A percentile compares a stretch with the other conserved stretches of the same genome.
These are phyloP conservation scores for Eretmocerus hayati DNA, from an alignment of 2,888 invertebrate genomes.

Conservation along the genomic window DNA sequence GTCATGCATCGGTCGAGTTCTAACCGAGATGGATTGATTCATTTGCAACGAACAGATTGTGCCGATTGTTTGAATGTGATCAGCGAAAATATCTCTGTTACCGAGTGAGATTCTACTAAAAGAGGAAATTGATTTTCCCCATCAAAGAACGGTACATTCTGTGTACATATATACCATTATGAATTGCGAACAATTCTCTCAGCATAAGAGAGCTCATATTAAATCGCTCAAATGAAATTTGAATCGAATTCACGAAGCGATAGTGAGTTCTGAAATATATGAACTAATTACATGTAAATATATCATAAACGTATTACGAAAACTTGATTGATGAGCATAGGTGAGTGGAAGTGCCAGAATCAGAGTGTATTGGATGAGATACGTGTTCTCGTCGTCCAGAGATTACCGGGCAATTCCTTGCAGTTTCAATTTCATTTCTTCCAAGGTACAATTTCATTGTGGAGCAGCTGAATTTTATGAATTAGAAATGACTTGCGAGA, in stretches of 20 bases:
- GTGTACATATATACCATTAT: conserved; percentile 14
- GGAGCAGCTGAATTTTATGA: too few species aligned
- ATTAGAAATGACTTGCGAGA: too few species aligned
- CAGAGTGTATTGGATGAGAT: conserved; percentile 17
- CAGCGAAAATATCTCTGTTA: too few species aligned
- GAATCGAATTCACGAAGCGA: conserved; percentile 2
- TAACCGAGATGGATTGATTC: too few species aligned
- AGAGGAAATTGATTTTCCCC: too few species aligned
- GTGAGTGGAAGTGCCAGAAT: conserved; percentile 20
- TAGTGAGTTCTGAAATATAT: conserved; percentile 9
- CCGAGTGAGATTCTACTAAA: too few species aligned
- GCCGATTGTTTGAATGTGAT: too few species aligned
- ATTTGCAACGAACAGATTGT: too few species aligned
- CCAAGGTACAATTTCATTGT: too few species aligned
- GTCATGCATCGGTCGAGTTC: too few species aligned
- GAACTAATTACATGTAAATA: conserved; percentile 21
- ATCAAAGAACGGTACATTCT: too few species aligned
- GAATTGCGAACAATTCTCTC: conserved; percentile 18
- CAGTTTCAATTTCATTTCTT: too few species aligned
- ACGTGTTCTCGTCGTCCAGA: conserved; percentile 16
- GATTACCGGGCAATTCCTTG: conserved; percentile 11
- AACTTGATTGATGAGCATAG: conserved; percentile 10
- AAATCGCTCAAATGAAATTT: conserved; percentile 17
- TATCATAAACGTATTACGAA: conserved; percentile 12
- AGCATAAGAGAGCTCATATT: conserved; percentile 9